Percentiles rank a stretch among this genome's conserved stretches.
These are phyloP conservation scores for Poecilia latipinna DNA, from an alignment of 2,113 vertebrate species.

Conservation along the genomic window DNA sequence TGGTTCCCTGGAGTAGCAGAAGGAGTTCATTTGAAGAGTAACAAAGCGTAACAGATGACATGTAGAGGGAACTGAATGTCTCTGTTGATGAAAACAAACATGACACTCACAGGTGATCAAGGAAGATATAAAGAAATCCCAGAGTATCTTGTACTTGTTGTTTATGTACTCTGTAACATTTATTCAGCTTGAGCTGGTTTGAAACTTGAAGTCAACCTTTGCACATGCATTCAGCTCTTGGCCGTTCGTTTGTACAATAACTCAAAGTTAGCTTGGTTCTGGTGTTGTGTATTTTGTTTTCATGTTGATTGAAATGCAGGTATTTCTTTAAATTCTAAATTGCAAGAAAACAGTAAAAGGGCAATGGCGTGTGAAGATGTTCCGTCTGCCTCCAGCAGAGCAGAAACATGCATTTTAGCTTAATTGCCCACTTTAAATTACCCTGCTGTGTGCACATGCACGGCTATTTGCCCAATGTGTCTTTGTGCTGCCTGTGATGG, in stretches of 20 bases:
- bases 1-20: conserved; percentile 37
- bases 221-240: conserved; percentile 1
- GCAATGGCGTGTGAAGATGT: not conserved
- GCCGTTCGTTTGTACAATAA: not conserved
- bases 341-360: not conserved
- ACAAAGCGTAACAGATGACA: conserved; percentile 20
- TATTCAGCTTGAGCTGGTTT: not conserved
- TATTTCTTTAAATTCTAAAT: conserved; percentile 33
- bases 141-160: not conserved
- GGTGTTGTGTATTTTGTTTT: not conserved
- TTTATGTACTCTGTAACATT: not conserved
- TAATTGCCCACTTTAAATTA: no score
- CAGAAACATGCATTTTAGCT: no score
- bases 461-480: no score
- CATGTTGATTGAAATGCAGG: conserved; percentile 36
- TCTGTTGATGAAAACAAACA: conserved; percentile 44
- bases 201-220: not conserved
- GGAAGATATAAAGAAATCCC: not conserved
- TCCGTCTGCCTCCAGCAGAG: not conserved
- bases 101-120: conserved; percentile 36
- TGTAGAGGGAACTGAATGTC: conserved; percentile 41
- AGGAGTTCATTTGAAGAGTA: conserved; percentile 29
- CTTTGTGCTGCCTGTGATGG: no score
- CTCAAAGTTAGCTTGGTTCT: not conserved
- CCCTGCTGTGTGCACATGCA: no score